Base-by-base conservation (phyloP, 2,113 vertebrate genomes). In the Equus przewalskii region DNA sequence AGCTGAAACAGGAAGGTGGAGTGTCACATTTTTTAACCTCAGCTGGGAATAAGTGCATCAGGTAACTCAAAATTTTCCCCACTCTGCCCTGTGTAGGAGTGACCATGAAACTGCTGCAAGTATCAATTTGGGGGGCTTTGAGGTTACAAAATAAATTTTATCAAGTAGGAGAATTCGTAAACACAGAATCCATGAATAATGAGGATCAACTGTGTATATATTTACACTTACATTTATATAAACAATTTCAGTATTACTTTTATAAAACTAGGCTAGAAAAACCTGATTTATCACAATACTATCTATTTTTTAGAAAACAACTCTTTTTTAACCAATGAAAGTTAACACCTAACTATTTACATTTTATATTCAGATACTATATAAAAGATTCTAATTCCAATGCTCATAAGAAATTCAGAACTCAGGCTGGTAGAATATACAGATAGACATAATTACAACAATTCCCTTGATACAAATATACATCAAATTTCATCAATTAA, bases 221-320 rank as follows among this genome's bases (percentile, higher is more conserved):
- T 44, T 82, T 44, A 58, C 19, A 60, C 46, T 46, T 62, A 75
- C 3, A 65, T 85, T 33, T 49, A 89, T 49, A 41, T 30, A 91
- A n/a, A 65, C 11, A 65, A 70, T 84, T 97, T 79, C 28, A 94
- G 70, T 89, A 73, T 75, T 73, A 82, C 16, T 80, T 87, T 85
- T 75, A 46, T 72, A 90, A 92, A 97, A 91, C 60, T 82, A n/a
- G 33, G 26, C 79, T 69, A 79, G 30, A 79, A 67, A 95, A 89
- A 75, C 14, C 0, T 81, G 30, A 73, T 60, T 86, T 91, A 83
- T 81, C 60, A 92, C 13, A 92, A 92, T 76, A 3, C 7, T 80
- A 78, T 78, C 36, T 85, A 69, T 79, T 78, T 82, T 91, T 94
- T 69, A 94, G 56, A 97, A 80, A 95, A 89, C 30, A 91, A 70